These are phyloP conservation scores for Sarcophilus harrisii DNA, from an alignment of 2,797 vertebrate species.

Conservation along the genomic window DNA sequence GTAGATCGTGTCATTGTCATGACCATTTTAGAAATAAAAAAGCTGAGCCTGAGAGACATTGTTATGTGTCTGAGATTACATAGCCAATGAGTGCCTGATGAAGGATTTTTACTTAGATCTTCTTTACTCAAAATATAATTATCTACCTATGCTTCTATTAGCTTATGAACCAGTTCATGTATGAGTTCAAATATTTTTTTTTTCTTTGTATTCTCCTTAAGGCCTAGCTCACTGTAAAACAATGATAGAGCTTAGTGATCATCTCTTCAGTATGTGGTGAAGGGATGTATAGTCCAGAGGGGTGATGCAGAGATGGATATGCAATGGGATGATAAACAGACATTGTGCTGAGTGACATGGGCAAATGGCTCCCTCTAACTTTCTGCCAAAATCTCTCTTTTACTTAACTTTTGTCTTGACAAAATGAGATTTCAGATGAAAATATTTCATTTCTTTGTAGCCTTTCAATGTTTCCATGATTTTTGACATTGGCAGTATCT, in stretches of 20 bases:
- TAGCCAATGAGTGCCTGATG: neutral
- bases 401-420: neutral
- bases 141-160: neutral
- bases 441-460: neutral
- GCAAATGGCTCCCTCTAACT: neutral
- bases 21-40: neutral
- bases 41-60: neutral
- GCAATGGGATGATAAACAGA: neutral
- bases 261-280: neutral
- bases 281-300: neutral
- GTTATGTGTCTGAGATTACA: neutral
- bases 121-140: neutral
- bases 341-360: neutral
- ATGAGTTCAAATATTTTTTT: neutral
- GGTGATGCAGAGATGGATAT: neutral
- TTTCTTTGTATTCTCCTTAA: neutral
- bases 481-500: neutral
- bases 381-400: neutral
- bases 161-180: neutral
- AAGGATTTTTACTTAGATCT: neutral
- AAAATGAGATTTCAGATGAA: neutral
- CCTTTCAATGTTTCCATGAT: neutral
- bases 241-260: neutral
- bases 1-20: neutral
- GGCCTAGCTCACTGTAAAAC: neutral